Evolutionary conservation across 2,888 invertebrate species (phyloP).

Genomic region (Caenorhabditis sp.): DNA sequence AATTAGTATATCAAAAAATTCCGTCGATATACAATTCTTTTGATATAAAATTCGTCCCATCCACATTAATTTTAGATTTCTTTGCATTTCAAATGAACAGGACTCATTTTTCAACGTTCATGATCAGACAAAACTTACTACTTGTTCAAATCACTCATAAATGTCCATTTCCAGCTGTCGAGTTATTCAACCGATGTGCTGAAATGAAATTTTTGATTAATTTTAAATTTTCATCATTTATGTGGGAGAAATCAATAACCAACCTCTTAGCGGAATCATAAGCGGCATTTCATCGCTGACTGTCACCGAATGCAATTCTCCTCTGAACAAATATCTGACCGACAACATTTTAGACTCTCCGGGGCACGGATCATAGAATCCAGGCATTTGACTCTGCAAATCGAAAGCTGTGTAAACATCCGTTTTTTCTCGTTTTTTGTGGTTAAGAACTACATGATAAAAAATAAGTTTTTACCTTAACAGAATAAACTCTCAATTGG

Average conservation of each 20-base stretch:
- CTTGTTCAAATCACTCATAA: background rate
- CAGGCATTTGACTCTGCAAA: conserved; percentile 87
- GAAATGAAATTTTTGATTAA: background rate
- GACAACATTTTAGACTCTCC: conserved; percentile 89
- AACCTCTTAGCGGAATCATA: conserved; percentile 81
- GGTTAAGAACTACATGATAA: background rate
- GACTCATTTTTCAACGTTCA: too few species aligned
- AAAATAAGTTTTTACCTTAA: conserved; percentile 49
- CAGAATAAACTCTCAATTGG: conserved; percentile 75
- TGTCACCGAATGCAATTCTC: conserved; percentile 82
- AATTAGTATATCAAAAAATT: too few species aligned
- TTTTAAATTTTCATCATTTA: background rate
- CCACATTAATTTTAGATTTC: too few species aligned
- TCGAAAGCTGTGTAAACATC: conserved; percentile 51
- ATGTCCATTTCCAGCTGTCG: background rate
- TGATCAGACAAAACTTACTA: background rate
- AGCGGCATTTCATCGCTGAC: conserved; percentile 83
- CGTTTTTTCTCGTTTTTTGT: background rate
- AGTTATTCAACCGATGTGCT: background rate
- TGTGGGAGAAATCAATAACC: conserved; percentile 60
- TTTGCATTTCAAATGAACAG: too few species aligned
- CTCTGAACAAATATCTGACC: conserved; percentile 85
- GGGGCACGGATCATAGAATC: conserved; percentile 91
- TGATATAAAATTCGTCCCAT: too few species aligned
- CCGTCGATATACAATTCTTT: too few species aligned